Evolutionary conservation across 1,140 invertebrate species (phyloP), one percentile per base, ranked within the genome.

Genomic region (Zaprionus vittiger): DNA sequence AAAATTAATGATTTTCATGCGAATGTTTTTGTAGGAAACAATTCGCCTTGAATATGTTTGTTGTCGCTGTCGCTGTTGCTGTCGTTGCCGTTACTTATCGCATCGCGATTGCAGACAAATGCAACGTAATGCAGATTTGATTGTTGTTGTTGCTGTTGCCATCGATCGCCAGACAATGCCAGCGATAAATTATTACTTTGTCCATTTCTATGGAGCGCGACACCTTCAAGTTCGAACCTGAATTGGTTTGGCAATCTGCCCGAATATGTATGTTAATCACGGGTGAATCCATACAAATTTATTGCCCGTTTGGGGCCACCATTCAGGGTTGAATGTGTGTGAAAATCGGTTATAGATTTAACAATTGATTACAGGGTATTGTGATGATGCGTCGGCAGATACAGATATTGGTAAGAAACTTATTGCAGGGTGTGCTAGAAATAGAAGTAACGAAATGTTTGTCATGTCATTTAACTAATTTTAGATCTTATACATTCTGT

Each of bases 81-180:
- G 20, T 12, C 34, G 63, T 70, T n/a, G 38, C 59, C 52, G 61
- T 41, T 41, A 34, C 54, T 54, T 49, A 66, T 72, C 62, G 65
- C 38, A 41, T 41, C 38, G 38, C 38, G 31, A 66, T 72, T 71
- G 69, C 60, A 71, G 55, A 47, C 49, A 71, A 64, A 64, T 44
- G 68, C 68, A 71, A 57, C 65, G 71, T 60, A 73, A 68, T 73
- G 64, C 64, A 61, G 56, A 69, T 68, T 55, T 69, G 34, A 26
- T 24, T 34, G 44, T 15, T 22, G 17, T 34, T 64, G 12, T 31
- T 64, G 17, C 34, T 61, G 57, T 17, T 61, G 37, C 1, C 31
- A 24, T 47, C 26, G 47, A 52, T 52, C 5, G 60, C 12, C 12
- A 44, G 37, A 67, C 52, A 67, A 67, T 67, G 20, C 14, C 15